phyloP scores from a whole-genome alignment of 2,113 vertebrate genomes.

The Trachemys scripta region DNA sequence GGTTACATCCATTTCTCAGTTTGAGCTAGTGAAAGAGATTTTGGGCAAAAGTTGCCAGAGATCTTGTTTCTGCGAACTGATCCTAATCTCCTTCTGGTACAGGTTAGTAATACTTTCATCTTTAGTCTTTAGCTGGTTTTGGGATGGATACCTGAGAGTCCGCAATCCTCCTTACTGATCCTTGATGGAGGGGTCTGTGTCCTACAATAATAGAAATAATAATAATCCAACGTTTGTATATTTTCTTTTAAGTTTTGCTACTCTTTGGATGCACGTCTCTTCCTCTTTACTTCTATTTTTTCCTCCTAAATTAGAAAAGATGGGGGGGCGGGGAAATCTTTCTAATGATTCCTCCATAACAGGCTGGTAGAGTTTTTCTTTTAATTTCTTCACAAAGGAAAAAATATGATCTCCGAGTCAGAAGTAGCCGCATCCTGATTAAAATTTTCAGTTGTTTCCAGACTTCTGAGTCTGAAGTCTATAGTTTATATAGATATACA shows the following conservation, averaged over 20 bases:
- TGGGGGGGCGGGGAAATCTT: background rate
- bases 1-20: background rate
- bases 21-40: background rate
- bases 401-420: background rate
- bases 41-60: background rate
- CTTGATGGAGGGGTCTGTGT: background rate
- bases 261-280: background rate
- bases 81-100: background rate
- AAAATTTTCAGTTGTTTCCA: background rate
- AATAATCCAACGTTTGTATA: background rate
- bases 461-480: background rate
- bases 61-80: background rate
- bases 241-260: background rate
- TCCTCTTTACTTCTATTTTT: background rate
- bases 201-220: background rate
- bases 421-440: background rate
- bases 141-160: background rate
- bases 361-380: background rate
- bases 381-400: background rate
- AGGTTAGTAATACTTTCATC: background rate
- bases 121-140: background rate
- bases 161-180: background rate
- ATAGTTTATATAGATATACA: background rate
- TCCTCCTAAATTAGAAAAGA: background rate
- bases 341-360: background rate